Conservation (phyloP, 2,888 invertebrate species). For the Habroteleia sp. region DNA sequence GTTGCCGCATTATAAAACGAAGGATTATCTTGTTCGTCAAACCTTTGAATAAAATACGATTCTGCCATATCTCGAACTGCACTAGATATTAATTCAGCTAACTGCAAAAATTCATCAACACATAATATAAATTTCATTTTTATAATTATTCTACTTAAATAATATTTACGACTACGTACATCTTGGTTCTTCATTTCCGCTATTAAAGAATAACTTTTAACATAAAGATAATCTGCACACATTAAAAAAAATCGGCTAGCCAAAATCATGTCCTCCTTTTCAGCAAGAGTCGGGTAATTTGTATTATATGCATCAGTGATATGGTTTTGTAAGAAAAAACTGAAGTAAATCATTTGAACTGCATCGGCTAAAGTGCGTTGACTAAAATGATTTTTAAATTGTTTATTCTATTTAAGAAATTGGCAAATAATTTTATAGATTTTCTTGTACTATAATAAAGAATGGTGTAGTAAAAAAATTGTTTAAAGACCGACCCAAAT, state of each 20-base stretch:
- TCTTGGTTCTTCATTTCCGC: slow-evolving; percentile 86
- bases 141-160: too few relatives aligned
- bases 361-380: slow-evolving; percentile 95
- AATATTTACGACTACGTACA: too few relatives aligned
- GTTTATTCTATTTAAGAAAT: too few relatives aligned
- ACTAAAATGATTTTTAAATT: too few relatives aligned
- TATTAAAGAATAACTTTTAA: slow-evolving; percentile 93
- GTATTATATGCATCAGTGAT: slow-evolving; percentile 90
- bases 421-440: too few relatives aligned
- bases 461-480: too few relatives aligned
- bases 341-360: slow-evolving; percentile 97
- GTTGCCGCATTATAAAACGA: slow-evolving; percentile 88
- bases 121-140: too few relatives aligned
- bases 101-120: too few relatives aligned
- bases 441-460: neutral
- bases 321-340: slow-evolving; percentile 93
- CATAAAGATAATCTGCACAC: slow-evolving; percentile 94
- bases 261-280: slow-evolving; percentile 91
- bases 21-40: slow-evolving; percentile 92
- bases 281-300: slow-evolving; percentile 83
- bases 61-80: slow-evolving; percentile 94
- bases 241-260: slow-evolving; percentile 97
- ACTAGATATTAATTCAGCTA: slow-evolving; percentile 93
- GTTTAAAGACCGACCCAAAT: too few relatives aligned
- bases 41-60: slow-evolving; percentile 92